Conservation (phyloP, 2,888 invertebrate species). For the Tiliacea aurago region DNA sequence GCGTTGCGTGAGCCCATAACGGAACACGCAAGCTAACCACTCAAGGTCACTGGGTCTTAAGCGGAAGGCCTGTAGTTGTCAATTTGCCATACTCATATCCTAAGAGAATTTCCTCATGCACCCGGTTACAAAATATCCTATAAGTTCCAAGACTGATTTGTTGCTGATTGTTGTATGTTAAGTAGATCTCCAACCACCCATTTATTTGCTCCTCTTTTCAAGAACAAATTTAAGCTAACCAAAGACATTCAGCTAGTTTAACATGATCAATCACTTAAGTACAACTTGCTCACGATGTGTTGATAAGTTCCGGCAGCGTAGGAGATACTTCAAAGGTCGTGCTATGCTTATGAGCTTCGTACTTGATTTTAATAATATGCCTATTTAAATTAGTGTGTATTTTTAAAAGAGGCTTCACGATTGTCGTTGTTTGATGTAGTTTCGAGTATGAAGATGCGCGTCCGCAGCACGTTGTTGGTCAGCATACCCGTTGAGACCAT, state of each 20-base stretch:
- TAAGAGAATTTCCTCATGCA: not conserved
- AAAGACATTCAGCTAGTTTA: conserved; percentile 3
- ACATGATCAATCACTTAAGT: conserved; percentile 52
- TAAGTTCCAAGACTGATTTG: too few species aligned
- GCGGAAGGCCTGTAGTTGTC: too few species aligned
- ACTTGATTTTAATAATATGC: conserved; percentile 44
- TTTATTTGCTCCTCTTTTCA: not conserved
- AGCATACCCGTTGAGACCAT: too few species aligned
- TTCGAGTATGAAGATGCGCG: not conserved
- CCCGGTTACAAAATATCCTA: not conserved
- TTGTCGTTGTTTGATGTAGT: not conserved
- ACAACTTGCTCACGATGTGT: conserved; percentile 19
- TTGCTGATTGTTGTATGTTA: not conserved
- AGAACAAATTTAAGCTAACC: conserved; percentile 17
- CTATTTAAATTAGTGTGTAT: conserved; percentile 11
- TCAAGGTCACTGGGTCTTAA: too few species aligned
- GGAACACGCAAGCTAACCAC: too few species aligned
- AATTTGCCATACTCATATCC: too few species aligned
- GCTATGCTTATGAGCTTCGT: conserved; percentile 4
- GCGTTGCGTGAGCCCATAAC: too few species aligned
- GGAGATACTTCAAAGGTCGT: conserved; percentile 54
- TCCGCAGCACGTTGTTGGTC: too few species aligned
- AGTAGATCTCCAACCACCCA: not conserved
- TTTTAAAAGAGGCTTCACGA: not conserved
- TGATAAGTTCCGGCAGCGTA: conserved; percentile 61